Conservation (phyloP, 2,113 vertebrate genomes). For the Caloenas nicobarica region DNA sequence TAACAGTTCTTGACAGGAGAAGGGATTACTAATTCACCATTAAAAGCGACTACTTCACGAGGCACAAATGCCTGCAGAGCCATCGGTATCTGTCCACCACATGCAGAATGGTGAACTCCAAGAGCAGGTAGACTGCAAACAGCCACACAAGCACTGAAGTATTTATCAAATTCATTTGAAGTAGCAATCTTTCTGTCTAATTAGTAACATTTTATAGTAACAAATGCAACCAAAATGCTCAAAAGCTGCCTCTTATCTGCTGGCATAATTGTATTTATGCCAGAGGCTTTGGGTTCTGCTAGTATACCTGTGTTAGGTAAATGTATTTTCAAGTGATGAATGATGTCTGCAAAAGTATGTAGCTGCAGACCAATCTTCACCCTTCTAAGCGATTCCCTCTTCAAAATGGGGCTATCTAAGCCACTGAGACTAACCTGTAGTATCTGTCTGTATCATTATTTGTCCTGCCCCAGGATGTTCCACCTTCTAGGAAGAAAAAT, state of each 20-base stretch:
- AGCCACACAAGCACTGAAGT: background rate
- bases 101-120: background rate
- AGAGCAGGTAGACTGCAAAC: background rate
- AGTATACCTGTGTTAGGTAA: background rate
- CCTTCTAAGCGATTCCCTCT: background rate
- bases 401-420: background rate
- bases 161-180: background rate
- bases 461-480: background rate
- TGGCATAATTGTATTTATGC: background rate
- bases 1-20: background rate
- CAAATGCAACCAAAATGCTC: background rate
- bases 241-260: background rate
- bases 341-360: background rate
- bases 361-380: background rate
- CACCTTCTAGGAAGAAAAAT: background rate
- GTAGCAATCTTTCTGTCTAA: background rate
- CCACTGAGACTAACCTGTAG: background rate
- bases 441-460: background rate
- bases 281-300: background rate
- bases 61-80: background rate
- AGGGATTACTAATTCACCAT: background rate
- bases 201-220: background rate
- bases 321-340: background rate
- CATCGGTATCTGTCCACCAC: background rate
- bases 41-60: background rate